phyloP scores from a whole-genome alignment of 2,888 invertebrate species.

The Emesis russula region DNA sequence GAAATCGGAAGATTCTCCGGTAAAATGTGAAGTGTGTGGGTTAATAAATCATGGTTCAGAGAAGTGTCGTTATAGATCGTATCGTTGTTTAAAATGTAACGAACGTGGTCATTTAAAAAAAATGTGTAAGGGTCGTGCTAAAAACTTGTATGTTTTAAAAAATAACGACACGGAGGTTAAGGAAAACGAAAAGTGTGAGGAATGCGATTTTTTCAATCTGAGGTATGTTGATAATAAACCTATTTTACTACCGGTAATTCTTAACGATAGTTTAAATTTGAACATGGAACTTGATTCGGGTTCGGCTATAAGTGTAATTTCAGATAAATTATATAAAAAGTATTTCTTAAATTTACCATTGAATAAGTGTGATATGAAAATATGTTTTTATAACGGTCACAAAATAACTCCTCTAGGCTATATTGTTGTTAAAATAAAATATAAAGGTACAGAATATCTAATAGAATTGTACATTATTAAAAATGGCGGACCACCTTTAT shows the following conservation, averaged over 20 bases:
- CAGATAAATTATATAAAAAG: conserved; percentile 54
- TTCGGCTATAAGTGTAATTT: conserved; percentile 72
- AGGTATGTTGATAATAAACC: conserved; percentile 73
- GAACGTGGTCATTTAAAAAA: conserved; percentile 80
- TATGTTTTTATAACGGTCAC: conserved; percentile 84
- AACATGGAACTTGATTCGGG: conserved; percentile 79
- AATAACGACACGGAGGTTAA: not conserved
- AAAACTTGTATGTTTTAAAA: not conserved
- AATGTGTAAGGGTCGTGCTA: conserved; percentile 56
- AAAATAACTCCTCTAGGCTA: conserved; percentile 78
- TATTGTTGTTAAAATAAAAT: conserved; percentile 47
- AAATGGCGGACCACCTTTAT: conserved; percentile 77
- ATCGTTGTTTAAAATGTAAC: conserved; percentile 75
- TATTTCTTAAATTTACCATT: conserved; percentile 47
- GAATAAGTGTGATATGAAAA: conserved; percentile 57
- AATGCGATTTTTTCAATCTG: conserved; percentile 72
- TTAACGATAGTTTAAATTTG: conserved; percentile 35
- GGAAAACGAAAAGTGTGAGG: conserved; percentile 42
- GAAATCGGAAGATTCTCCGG: not conserved
- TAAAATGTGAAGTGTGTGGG: not conserved
- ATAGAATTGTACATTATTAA: conserved; percentile 78
- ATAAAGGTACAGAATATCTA: conserved; percentile 38
- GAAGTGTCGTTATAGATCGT: conserved; percentile 23
- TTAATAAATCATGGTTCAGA: conserved; percentile 28
- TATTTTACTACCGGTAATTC: conserved; percentile 46